phyloP scores from a whole-genome alignment of 1,140 invertebrate species.

The Vanessa atalanta region DNA sequence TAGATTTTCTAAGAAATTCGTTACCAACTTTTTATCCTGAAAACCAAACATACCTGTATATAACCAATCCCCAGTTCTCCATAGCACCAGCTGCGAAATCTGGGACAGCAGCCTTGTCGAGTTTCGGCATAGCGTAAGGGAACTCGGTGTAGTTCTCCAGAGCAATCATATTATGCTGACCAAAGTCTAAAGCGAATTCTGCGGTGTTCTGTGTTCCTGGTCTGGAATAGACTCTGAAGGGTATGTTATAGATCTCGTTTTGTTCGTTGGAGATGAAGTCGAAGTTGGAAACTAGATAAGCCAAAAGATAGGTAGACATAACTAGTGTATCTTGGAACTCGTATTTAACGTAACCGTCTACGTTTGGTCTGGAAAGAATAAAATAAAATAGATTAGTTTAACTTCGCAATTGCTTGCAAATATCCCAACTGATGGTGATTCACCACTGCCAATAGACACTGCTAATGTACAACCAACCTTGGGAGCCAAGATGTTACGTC shows the following conservation, averaged over 20 bases:
- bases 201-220: conserved; percentile 83
- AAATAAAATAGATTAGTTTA: no score
- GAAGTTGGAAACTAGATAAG: conserved; percentile 89
- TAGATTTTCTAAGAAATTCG: no score
- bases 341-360: conserved; percentile 53
- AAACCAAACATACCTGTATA: conserved; percentile 80
- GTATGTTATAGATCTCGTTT: conserved; percentile 52
- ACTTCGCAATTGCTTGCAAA: no score
- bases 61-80: conserved; percentile 93
- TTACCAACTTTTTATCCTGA: background rate
- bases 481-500: no score
- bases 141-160: conserved; percentile 80
- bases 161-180: conserved; percentile 79
- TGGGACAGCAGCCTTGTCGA: conserved; percentile 88
- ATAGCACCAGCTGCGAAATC: conserved; percentile 90
- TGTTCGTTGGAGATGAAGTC: conserved; percentile 67
- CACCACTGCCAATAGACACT: no score
- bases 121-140: conserved; percentile 78
- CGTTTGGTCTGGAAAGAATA: conserved; percentile 53
- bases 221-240: conserved; percentile 84
- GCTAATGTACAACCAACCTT: no score
- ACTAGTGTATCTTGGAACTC: conserved; percentile 72
- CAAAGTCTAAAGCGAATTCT: conserved; percentile 80
- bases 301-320: conserved; percentile 89
- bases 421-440: no score